phyloP scores from a whole-genome alignment of 2,797 vertebrate species.

The Harpagifer antarcticus region DNA sequence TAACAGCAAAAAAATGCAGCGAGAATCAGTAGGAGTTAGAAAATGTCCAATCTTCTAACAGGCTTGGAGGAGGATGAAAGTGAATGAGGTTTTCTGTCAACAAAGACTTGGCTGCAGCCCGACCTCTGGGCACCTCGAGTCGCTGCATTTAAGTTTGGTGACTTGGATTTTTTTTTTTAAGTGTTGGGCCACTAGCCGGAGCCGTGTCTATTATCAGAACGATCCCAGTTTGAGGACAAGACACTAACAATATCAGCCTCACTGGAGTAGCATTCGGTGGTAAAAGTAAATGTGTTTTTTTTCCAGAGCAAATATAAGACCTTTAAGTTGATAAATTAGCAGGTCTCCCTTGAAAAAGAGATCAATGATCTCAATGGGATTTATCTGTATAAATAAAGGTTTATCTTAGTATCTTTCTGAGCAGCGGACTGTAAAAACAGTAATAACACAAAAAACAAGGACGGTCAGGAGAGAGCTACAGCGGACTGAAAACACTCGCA shows the following conservation, averaged over 20 bases:
- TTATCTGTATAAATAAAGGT: no score
- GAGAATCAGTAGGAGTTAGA: conserved; percentile 47
- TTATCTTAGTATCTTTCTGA: conserved; percentile 12
- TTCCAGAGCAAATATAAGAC: conserved; percentile 5
- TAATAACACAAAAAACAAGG: conserved; percentile 32
- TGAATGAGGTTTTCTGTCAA: conserved; percentile 70
- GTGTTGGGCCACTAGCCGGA: not conserved
- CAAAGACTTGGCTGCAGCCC: conserved; percentile 43
- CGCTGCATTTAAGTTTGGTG: conserved; percentile 16
- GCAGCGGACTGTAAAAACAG: conserved; percentile 19
- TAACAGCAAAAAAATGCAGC: conserved; percentile 23
- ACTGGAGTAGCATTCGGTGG: not conserved
- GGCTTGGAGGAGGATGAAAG: conserved; percentile 56
- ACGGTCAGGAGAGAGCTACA: conserved; percentile 29
- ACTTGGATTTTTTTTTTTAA: conserved; percentile 1
- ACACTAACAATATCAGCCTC: conserved; percentile 14
- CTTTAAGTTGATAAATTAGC: conserved; percentile 40
- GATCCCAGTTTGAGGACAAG: conserved; percentile 20
- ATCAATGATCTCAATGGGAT: no score
- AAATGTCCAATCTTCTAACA: conserved; percentile 45
- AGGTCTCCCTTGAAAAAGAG: no score
- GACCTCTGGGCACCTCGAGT: conserved; percentile 48
- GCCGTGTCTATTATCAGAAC: conserved; percentile 35
- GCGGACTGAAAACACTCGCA: conserved; percentile 18
- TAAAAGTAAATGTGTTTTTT: conserved; percentile 1